Percentiles rank a stretch among this genome's conserved stretches.
Evolutionary conservation across 2,888 invertebrate species (phyloP).

Genomic region (Choreutis nemorana): DNA sequence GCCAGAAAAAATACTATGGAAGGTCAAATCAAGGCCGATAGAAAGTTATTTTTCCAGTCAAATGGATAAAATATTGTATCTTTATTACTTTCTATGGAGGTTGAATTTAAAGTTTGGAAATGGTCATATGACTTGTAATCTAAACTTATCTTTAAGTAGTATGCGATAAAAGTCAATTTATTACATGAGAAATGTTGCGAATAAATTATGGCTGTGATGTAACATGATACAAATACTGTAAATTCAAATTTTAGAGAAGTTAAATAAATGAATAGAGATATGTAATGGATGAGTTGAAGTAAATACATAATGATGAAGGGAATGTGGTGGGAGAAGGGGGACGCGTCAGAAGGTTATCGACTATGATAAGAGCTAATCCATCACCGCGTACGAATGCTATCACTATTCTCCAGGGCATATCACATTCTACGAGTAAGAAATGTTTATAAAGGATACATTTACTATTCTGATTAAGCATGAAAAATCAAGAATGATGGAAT

Average conservation of each 20-base stretch:
- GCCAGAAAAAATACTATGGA: slow-evolving; percentile 16
- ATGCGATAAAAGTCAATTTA: not conserved
- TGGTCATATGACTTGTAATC: slow-evolving; percentile 2
- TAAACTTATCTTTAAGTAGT: slow-evolving; percentile 1
- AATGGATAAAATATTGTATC: slow-evolving; percentile 22
- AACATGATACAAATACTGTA: too few species aligned
- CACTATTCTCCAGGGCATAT: slow-evolving; percentile 13
- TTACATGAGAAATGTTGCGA: too few species aligned
- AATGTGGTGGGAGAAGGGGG: slow-evolving; percentile 19
- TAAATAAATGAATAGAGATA: too few species aligned
- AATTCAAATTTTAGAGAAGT: too few species aligned
- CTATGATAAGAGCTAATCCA: slow-evolving; percentile 56
- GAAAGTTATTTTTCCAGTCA: slow-evolving; percentile 32
- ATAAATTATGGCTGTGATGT: too few species aligned
- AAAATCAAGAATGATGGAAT: too few species aligned
- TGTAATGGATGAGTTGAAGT: not conserved
- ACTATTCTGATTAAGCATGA: too few species aligned
- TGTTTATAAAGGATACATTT: too few species aligned
- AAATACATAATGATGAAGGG: too few species aligned
- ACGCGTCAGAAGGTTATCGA: slow-evolving; percentile 52
- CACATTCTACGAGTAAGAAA: slow-evolving; percentile 29
- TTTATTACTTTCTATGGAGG: too few species aligned
- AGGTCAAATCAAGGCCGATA: slow-evolving; percentile 35
- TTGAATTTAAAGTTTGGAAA: too few species aligned
- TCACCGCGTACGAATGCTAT: slow-evolving; percentile 36